Evolutionary conservation across 1,140 invertebrate genomes (phyloP).

Genomic region (Penaeus chinensis): DNA sequence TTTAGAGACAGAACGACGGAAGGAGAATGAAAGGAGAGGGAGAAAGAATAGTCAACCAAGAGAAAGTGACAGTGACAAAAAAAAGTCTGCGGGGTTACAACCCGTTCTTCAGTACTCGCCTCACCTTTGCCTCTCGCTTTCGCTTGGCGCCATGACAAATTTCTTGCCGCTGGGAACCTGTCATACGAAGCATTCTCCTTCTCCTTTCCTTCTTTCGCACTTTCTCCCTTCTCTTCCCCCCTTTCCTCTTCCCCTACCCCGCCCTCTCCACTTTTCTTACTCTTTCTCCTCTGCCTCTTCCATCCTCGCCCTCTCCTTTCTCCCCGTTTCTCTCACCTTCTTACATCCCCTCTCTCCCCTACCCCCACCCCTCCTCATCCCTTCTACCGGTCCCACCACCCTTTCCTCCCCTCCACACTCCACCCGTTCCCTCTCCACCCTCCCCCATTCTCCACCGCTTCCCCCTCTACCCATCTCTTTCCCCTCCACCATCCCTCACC

Average conservation of each 20-base stretch:
- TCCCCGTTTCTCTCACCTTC: not conserved
- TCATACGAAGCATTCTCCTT: not conserved
- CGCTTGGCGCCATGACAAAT: no score
- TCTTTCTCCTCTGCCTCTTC: not conserved
- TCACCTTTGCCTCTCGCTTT: no score
- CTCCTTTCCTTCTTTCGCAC: not conserved
- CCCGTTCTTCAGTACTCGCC: no score
- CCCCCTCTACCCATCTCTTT: not conserved
- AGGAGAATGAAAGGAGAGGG: no score
- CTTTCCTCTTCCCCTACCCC: not conserved
- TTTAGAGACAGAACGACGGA: no score
- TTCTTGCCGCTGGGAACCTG: no score
- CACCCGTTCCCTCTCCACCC: no score
- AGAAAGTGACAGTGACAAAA: no score
- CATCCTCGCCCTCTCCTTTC: not conserved
- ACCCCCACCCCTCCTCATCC: not conserved
- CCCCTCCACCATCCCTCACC: slow-evolving; percentile 10
- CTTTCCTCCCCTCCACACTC: not conserved
- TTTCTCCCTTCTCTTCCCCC: not conserved
- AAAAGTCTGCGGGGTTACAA: no score
- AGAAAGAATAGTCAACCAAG: no score
- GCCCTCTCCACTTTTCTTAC: not conserved
- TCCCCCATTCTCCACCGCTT: not conserved
- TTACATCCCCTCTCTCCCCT: not conserved
- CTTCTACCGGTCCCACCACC: slow-evolving; percentile 27